These are phyloP conservation scores for Cheilosia urbana DNA, from an alignment of 2,888 invertebrate species.

Conservation along the genomic window DNA sequence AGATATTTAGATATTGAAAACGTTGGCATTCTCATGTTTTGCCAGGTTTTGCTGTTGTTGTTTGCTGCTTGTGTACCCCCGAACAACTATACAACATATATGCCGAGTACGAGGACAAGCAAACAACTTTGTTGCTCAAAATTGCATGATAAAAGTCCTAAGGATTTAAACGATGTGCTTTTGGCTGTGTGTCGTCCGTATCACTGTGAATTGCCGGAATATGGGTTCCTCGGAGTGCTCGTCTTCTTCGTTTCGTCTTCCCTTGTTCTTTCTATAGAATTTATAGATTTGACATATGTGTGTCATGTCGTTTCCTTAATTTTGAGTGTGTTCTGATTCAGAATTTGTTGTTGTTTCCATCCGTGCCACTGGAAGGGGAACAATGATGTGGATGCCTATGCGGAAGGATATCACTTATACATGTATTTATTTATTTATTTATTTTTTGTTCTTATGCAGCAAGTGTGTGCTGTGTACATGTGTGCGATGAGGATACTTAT, in stretches of 20 bases:
- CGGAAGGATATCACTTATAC: constrained; percentile 34
- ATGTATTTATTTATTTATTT: not conserved
- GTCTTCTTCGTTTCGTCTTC: constrained; percentile 10
- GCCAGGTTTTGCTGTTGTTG: constrained; percentile 41
- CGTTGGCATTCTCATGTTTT: constrained; percentile 56
- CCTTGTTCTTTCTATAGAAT: constrained; percentile 64
- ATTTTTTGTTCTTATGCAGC: constrained; percentile 7
- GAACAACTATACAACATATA: constrained; percentile 49
- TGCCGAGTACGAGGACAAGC: constrained; percentile 36
- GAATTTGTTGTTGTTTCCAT: constrained; percentile 51
- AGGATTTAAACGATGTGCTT: constrained; percentile 69
- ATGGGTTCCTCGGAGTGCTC: constrained; percentile 11
- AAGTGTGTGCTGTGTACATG: not conserved
- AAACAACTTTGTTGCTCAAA: constrained; percentile 69
- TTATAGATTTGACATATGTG: constrained; percentile 74
- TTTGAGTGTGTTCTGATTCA: constrained; percentile 61
- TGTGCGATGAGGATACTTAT: constrained; percentile 38
- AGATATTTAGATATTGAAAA: constrained; percentile 59
- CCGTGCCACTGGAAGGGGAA: constrained; percentile 14
- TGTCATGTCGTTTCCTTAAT: constrained; percentile 71
- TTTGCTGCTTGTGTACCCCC: constrained; percentile 16
- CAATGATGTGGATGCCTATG: constrained; percentile 26
- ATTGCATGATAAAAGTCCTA: constrained; percentile 73
- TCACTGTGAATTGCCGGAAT: constrained; percentile 43
- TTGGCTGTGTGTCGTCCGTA: constrained; percentile 60